phyloP scores from a whole-genome alignment of 2,888 invertebrate genomes.

The Perithous albicinctus region DNA sequence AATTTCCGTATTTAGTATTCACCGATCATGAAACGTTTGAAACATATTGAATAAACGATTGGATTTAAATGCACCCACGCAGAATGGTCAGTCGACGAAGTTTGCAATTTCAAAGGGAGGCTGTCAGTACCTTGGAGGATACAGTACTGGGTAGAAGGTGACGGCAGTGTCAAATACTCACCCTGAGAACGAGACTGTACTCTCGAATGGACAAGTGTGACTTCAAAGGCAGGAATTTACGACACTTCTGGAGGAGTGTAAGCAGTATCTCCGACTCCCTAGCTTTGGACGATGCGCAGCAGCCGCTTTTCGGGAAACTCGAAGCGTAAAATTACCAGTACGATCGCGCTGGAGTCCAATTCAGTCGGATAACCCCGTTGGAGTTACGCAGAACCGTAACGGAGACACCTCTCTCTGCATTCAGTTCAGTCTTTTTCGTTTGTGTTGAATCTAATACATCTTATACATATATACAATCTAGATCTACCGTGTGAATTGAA shows the following conservation, averaged over 20 bases:
- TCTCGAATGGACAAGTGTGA: constrained; percentile 52
- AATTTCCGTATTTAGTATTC: not conserved
- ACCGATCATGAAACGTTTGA: constrained; percentile 2
- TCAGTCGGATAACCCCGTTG: constrained; percentile 45
- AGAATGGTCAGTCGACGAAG: constrained; percentile 48
- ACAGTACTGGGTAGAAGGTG: constrained; percentile 5
- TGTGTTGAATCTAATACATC: not conserved
- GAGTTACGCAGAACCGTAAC: constrained; percentile 41
- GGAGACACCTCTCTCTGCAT: constrained; percentile 24
- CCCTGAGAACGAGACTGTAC: constrained; percentile 37
- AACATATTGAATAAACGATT: constrained; percentile 18
- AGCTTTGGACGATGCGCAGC: constrained; percentile 41
- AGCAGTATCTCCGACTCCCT: constrained; percentile 46
- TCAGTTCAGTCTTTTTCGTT: not conserved
- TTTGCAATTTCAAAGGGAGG: constrained; percentile 64
- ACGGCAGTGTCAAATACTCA: constrained; percentile 37
- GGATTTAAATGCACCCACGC: constrained; percentile 18
- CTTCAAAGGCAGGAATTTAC: constrained; percentile 62
- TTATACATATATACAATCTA: not conserved
- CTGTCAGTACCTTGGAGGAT: constrained; percentile 11
- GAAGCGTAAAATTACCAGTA: constrained; percentile 81
- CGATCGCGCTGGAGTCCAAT: constrained; percentile 77
- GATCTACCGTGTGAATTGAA: not conserved
- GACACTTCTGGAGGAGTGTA: constrained; percentile 56
- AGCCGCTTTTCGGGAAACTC: constrained; percentile 75